Evolutionary conservation across 1,140 invertebrate genomes (phyloP).

Genomic region (Chrysoperla carnea): DNA sequence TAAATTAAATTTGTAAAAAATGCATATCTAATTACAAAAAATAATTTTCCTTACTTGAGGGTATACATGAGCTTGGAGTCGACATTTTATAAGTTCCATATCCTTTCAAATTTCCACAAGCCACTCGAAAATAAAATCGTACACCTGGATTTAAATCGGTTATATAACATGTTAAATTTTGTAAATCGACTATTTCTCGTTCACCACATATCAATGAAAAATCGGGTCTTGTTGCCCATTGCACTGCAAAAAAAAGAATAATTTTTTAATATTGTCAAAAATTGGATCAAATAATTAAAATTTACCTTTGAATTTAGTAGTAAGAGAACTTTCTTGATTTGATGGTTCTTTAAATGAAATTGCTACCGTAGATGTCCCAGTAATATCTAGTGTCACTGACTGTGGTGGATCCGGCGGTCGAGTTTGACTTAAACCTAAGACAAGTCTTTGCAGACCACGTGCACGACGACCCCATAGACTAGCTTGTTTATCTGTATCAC

Average conservation of each 20-base stretch:
- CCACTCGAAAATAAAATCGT: conserved; percentile 72
- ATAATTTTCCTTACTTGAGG: conserved; percentile 57
- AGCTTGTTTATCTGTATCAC: conserved; percentile 66
- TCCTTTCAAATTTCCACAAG: conserved; percentile 79
- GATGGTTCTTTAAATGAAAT: conserved; percentile 56
- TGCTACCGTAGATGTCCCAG: conserved; percentile 55
- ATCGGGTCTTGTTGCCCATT: conserved; percentile 72
- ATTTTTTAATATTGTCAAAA: conserved; percentile 1
- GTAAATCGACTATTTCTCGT: conserved; percentile 50
- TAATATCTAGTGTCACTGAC: conserved; percentile 64
- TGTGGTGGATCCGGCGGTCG: conserved; percentile 64
- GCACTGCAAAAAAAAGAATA: conserved; percentile 33
- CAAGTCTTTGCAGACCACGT: conserved; percentile 48
- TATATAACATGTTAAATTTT: conserved; percentile 43
- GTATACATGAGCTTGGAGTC: conserved; percentile 63
- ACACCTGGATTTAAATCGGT: conserved; percentile 60
- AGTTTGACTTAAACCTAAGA: conserved; percentile 39
- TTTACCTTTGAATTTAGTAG: conserved; percentile 79
- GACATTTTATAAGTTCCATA: conserved; percentile 61
- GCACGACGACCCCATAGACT: conserved; percentile 73
- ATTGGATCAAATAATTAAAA: neutral
- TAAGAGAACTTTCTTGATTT: conserved; percentile 46
- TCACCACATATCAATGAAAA: conserved; percentile 62
- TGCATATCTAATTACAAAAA: neutral
- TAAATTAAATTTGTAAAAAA: conserved; percentile 4